These are phyloP conservation scores for Andrena chrysosceles DNA, from an alignment of 2,888 invertebrate species.

Conservation along the genomic window DNA sequence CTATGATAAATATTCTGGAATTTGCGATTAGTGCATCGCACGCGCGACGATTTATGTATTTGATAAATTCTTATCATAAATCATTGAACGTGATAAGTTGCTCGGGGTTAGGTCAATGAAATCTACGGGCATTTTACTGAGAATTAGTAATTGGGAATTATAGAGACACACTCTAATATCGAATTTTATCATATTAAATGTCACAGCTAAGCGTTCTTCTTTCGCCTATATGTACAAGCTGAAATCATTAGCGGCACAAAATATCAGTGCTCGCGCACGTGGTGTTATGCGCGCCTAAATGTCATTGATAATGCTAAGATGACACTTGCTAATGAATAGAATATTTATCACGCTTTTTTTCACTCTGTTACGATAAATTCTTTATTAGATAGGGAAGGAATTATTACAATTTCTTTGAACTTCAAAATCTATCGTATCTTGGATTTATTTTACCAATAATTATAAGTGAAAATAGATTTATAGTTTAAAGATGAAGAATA, in stretches of 20 bases:
- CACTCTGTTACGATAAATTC: background rate
- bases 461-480: too few species aligned
- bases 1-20: background rate
- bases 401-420: background rate
- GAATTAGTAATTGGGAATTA: background rate
- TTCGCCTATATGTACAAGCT: background rate
- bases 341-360: background rate
- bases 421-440: background rate
- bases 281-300: background rate
- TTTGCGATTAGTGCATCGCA: constrained; percentile 10
- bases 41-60: constrained; percentile 4
- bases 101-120: constrained; percentile 22
- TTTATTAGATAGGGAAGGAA: background rate
- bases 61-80: constrained; percentile 22
- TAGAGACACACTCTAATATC: background rate
- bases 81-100: constrained; percentile 8
- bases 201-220: background rate
- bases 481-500: too few species aligned
- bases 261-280: constrained; percentile 15
- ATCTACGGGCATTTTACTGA: background rate
- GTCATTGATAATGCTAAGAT: background rate
- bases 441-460: too few species aligned
- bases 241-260: constrained; percentile 5
- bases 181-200: constrained; percentile 14
- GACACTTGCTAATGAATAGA: background rate